Conservation (phyloP, 2,888 invertebrate genomes). For the Sphecodes monilicornis region DNA sequence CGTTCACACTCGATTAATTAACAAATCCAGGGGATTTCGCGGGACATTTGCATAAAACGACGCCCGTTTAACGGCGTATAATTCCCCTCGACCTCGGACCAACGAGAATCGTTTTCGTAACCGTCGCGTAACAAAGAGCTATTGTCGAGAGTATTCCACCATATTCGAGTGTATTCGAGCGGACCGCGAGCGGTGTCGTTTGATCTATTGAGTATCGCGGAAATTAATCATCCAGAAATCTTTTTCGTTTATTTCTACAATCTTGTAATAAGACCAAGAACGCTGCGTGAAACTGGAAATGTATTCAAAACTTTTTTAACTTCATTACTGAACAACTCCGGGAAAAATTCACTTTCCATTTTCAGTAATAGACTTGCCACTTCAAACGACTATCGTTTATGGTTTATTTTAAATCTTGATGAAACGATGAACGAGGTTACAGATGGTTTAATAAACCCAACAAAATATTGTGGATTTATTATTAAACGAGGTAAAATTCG, state of each 20-base stretch:
- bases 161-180: conserved; percentile 18
- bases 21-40: conserved; percentile 28
- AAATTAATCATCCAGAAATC: neutral
- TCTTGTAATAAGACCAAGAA: neutral
- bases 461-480: neutral
- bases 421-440: neutral
- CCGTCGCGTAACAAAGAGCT: conserved; percentile 10
- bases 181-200: conserved; percentile 13
- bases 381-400: too few relatives aligned
- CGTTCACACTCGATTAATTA: conserved; percentile 50
- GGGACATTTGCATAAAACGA: conserved; percentile 40
- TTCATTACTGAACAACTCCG: neutral
- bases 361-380: too few relatives aligned
- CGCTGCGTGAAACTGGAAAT: neutral
- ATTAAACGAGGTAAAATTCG: too few relatives aligned
- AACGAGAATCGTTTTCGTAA: conserved; percentile 16
- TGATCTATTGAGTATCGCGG: conserved; percentile 26
- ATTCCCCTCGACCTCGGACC: conserved; percentile 14
- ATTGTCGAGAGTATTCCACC: neutral
- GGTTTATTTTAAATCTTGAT: neutral
- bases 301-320: neutral
- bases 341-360: neutral
- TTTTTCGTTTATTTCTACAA: neutral
- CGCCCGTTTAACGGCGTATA: conserved; percentile 37
- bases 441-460: neutral